Evolutionary conservation across 2,888 invertebrate species (phyloP), one percentile per base, ranked within the genome.

Genomic region (Trachelus stipa): DNA sequence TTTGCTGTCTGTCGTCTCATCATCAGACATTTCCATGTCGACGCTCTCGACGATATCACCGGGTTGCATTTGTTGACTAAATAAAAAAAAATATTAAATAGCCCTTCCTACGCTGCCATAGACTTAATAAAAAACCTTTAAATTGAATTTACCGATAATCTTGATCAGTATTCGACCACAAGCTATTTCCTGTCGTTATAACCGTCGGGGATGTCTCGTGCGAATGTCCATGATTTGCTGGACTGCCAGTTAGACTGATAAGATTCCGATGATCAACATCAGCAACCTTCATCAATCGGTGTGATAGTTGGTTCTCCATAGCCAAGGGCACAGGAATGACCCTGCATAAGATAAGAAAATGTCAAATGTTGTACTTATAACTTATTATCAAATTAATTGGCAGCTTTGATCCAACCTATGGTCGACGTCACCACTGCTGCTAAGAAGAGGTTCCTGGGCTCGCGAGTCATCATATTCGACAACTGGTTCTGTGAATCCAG

Each of bases 21-120:
- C 97, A 85, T 97, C 97, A 15, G 96, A 97, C 89, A 97, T 93
- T 83, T 97, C 97, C 97, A 97, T 97, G 83, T 97, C 97, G 79
- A 97, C 95, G 88, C 95, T 96, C 88, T 96, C 96, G 4, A 96
- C 95, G 88, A 95, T 96, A 86, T 96, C 96, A 15, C 94, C 91
- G 11, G 89, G 87, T 81, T 90, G 90, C 73, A 75, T 76, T 73
- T 78, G 78, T 78, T 56, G 74, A 34, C 79, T 79, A 75, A n/a
- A 75, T 74, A 31, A 69, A 40, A 75, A 69, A 74, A 75, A n/a
- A 37, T 73, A 34, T 15, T 76, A 56, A 35, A 40, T 73, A 76
- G 3, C 34, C 9, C 56, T 23, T 56, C 9, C 9, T 23, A 23
- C 56, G 23, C 9, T 56, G 9, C 9, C 9, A 9, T 23, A 9